These are phyloP conservation scores for Clitarchus hookeri DNA, from an alignment of 2,888 invertebrate species.

Conservation along the genomic window DNA sequence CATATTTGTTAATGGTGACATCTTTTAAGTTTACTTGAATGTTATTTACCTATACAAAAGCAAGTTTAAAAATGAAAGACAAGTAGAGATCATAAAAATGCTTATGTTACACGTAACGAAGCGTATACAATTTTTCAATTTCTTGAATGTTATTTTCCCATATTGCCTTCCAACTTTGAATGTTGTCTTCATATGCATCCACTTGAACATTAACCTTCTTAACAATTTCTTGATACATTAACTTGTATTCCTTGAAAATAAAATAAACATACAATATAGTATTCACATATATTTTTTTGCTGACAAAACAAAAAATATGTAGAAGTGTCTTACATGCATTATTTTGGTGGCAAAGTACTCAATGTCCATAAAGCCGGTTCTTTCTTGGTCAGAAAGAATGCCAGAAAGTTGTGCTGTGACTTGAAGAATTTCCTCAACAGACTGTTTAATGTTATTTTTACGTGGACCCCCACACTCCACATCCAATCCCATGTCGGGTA, in stretches of 20 bases:
- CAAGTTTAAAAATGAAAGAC: no score
- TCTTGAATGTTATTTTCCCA: conserved; percentile 31
- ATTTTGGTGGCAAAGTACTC: background rate
- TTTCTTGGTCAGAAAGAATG: background rate
- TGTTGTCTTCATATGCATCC: background rate
- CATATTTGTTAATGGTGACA: no score
- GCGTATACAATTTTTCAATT: conserved; percentile 33
- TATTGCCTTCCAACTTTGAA: conserved; percentile 29
- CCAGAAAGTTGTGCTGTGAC: background rate
- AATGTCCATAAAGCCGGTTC: background rate
- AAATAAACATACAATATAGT: background rate
- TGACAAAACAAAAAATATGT: background rate
- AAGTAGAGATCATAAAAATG: no score
- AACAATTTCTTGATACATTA: background rate
- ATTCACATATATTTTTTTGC: background rate
- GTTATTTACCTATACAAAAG: no score
- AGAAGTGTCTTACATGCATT: background rate
- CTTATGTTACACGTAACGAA: background rate
- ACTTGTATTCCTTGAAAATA: conserved; percentile 33
- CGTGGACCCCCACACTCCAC: background rate
- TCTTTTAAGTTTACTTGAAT: no score
- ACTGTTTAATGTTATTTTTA: background rate
- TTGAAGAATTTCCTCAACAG: background rate
- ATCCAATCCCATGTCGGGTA: background rate
- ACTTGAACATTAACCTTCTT: background rate